phyloP scores from a whole-genome alignment of 2,888 invertebrate species.

The Zaprionus lineosus region DNA sequence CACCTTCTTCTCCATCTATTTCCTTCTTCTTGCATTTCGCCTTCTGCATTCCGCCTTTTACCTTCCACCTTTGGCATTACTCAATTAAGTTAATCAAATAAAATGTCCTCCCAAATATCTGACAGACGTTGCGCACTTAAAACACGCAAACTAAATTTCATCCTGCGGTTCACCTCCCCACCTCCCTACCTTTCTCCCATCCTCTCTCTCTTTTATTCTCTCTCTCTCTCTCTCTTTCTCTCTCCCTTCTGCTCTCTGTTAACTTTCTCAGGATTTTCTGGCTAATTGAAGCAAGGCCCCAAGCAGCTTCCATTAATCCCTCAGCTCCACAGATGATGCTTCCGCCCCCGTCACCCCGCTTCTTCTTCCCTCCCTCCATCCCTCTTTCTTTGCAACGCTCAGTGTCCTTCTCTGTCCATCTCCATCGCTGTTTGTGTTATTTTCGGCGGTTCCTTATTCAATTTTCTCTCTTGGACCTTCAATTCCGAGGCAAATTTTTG shows the following conservation, averaged over 20 bases:
- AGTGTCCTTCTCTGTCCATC: too few relatives aligned
- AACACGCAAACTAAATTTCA: slow-evolving; percentile 38
- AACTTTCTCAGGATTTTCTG: neutral
- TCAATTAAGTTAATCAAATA: slow-evolving; percentile 52
- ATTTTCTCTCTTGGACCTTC: slow-evolving; percentile 28
- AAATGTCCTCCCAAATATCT: slow-evolving; percentile 35
- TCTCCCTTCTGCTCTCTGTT: neutral
- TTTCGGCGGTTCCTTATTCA: slow-evolving; percentile 29
- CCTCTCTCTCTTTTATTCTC: slow-evolving; percentile 8
- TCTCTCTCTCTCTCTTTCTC: neutral
- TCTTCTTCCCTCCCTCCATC: too few relatives aligned
- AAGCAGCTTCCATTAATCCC: too few relatives aligned
- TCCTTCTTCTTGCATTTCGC: too few relatives aligned
- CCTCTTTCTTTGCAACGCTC: too few relatives aligned
- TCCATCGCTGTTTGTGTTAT: neutral
- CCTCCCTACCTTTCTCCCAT: too few relatives aligned
- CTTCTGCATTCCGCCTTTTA: too few relatives aligned
- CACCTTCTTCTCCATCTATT: too few relatives aligned
- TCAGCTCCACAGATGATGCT: neutral
- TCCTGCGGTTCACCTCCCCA: neutral
- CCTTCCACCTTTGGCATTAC: too few relatives aligned
- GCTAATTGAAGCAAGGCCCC: slow-evolving; percentile 23
- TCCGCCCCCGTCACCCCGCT: too few relatives aligned
- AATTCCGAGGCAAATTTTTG: slow-evolving; percentile 13
- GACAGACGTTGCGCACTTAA: slow-evolving; percentile 20